These are phyloP conservation scores for Drosophila pseudoananassae DNA, from an alignment of 1,140 invertebrate genomes.

Conservation along the genomic window DNA sequence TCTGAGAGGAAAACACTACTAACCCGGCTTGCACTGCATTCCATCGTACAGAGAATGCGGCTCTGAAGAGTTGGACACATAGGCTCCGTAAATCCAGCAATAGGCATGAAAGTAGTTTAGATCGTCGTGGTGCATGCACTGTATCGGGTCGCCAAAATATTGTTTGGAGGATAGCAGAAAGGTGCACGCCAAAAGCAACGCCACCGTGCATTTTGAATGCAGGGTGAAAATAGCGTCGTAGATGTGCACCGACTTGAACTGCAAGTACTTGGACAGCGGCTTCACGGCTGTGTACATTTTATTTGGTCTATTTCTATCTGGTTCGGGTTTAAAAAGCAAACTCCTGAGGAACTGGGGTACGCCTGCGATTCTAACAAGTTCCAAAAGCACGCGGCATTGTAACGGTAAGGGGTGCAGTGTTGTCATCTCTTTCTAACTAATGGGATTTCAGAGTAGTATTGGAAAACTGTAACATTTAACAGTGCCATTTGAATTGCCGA, in stretches of 20 bases:
- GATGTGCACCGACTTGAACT: constrained; percentile 87
- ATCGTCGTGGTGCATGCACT: constrained; percentile 86
- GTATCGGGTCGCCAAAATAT: constrained; percentile 89
- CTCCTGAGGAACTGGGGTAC: background rate
- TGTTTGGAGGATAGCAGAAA: constrained; percentile 89
- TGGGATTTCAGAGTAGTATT: background rate
- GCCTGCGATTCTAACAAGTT: background rate
- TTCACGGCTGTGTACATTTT: constrained; percentile 75
- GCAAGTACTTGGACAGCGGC: constrained; percentile 84
- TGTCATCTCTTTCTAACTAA: constrained; percentile 4
- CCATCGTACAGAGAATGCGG: constrained; percentile 39
- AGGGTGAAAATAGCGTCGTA: constrained; percentile 88
- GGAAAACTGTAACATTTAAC: background rate
- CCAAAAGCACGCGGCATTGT: constrained; percentile 58
- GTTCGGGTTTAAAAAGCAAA: background rate
- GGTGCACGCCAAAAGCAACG: constrained; percentile 88
- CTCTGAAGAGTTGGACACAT: constrained; percentile 85
- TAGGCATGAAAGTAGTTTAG: constrained; percentile 88
- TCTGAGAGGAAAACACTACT: constrained; percentile 1
- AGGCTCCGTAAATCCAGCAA: constrained; percentile 92
- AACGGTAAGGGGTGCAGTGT: constrained; percentile 46
- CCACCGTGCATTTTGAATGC: constrained; percentile 88
- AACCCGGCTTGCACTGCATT: constrained; percentile 21
- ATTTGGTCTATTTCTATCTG: background rate
- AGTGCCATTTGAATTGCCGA: background rate